Base-by-base conservation (phyloP, 2,888 invertebrate genomes). In the Drosophila macrospina region DNA sequence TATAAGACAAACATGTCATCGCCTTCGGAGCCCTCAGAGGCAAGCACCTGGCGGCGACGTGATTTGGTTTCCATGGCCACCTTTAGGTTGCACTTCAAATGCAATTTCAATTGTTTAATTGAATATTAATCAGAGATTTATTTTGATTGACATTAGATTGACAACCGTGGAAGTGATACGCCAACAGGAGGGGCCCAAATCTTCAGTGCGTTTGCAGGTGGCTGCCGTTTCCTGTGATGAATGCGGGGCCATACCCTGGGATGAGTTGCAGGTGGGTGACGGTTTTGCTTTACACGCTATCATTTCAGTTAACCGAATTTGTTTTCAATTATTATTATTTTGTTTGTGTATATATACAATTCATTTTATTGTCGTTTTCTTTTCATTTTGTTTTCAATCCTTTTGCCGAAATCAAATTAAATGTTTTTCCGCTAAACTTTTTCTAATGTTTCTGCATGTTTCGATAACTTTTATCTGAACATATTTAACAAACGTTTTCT, bases 181-280 rank as follows among this genome's bases (percentile, higher is more conserved):
- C 73, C 95, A 96, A 91, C 95, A 95, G 8, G 92, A 93, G 61
- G 96, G 95, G 1, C 94, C 94, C 72, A 93, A 94, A 34, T 95
- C 96, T 0, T 93, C 94, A 0, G 93, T 96, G 41, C 95, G 95
- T 89, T 89, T 95, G 44, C 95, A 96, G 92, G 94, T 96, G 36
- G 94, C 95, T 7, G 94, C 96, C 74, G 92, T 98, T 5, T 93
- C 93, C 28, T 95, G 95, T 54, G 96, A 97, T 85, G 98, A 98
- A 91, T 97, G 97, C 89, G 94, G 95, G 39, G 95, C 97, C 41
- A 97, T 98, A 90, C 96, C 97, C 0, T 98, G 97, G 96, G 98
- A 98, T 90, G 98, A 98, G 92, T 96, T 98, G 93, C 98, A 98
- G 95, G 97, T 97, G 92, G 59, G 85, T 62, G 34, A 15, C 8